These are phyloP conservation scores for Pelodiscus sinensis DNA, from an alignment of 2,113 vertebrate genomes.

Conservation along the genomic window DNA sequence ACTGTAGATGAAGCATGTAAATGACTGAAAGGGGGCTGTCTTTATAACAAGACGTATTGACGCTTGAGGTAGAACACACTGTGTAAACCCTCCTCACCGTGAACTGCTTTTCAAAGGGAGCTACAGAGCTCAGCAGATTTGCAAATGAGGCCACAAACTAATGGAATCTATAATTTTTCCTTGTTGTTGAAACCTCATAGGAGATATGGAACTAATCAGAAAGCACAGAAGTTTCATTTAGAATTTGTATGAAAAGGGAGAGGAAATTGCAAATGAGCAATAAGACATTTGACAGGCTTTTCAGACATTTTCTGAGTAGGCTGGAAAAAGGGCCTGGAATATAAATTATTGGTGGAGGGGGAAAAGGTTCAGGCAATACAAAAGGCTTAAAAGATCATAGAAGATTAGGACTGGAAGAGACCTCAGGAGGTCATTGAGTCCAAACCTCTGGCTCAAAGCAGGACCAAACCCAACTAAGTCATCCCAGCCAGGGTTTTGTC, in stretches of 20 bases:
- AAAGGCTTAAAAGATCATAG: not conserved
- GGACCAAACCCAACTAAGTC: too few species aligned
- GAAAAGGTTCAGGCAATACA: not conserved
- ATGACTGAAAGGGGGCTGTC: not conserved
- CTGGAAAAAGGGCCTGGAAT: not conserved
- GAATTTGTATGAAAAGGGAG: not conserved
- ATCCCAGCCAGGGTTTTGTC: too few species aligned
- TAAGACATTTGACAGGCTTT: not conserved
- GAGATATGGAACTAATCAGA: not conserved
- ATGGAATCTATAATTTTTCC: not conserved
- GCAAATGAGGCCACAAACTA: not conserved
- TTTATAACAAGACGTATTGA: conserved; percentile 38
- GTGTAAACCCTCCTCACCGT: not conserved
- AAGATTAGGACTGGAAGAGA: too few species aligned
- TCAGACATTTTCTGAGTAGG: not conserved
- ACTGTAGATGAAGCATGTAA: not conserved
- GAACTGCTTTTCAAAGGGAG: not conserved
- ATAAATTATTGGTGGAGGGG: not conserved
- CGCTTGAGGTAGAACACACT: not conserved
- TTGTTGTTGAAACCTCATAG: not conserved
- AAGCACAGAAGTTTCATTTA: not conserved
- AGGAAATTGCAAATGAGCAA: not conserved
- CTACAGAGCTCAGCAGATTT: not conserved
- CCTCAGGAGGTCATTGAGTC: too few species aligned
- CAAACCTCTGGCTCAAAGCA: too few species aligned